Conservation (phyloP, 2,797 vertebrate species). For the Cossypha heuglini region DNA sequence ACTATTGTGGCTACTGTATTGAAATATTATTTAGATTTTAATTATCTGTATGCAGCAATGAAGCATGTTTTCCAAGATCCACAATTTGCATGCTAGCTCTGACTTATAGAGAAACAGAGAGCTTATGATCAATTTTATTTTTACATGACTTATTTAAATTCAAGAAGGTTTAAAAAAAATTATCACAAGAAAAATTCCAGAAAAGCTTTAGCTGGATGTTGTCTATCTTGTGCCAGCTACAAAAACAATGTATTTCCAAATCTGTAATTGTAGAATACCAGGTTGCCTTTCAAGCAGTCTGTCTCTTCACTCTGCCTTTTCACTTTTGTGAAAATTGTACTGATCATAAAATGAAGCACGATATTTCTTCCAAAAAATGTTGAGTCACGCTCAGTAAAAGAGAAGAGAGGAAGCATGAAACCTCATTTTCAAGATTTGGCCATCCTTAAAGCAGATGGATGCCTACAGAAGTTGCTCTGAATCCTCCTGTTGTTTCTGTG, state of each 20-base stretch:
- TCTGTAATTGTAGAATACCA: neutral
- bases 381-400: neutral
- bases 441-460: neutral
- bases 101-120: neutral
- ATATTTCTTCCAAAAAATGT: constrained; percentile 19
- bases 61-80: neutral
- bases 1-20: constrained; percentile 53
- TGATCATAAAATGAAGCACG: neutral
- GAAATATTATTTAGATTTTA: constrained; percentile 62
- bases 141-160: neutral
- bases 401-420: neutral
- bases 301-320: neutral
- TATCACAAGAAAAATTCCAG: neutral
- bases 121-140: neutral
- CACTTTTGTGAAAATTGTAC: neutral
- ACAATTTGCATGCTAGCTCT: neutral
- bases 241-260: neutral
- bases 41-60: constrained; percentile 33
- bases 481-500: neutral
- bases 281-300: neutral
- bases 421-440: neutral
- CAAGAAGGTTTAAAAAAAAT: neutral
- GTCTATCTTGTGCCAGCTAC: neutral
- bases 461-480: neutral
- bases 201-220: neutral